These are phyloP conservation scores for Chascanopsetta lugubris DNA, from an alignment of 2,113 vertebrate species.

Conservation along the genomic window DNA sequence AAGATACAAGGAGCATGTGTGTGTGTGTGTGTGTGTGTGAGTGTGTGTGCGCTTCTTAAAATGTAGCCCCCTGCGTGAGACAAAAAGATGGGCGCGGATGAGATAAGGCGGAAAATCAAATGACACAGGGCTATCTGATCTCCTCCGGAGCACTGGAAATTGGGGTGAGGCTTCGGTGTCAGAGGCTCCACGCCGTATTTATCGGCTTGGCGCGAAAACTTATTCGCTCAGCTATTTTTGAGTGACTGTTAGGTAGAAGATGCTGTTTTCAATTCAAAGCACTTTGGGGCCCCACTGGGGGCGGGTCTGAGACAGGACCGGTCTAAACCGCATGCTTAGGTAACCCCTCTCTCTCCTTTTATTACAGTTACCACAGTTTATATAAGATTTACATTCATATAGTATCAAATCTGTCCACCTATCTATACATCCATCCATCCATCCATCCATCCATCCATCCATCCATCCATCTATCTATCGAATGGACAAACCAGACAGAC, in stretches of 20 bases:
- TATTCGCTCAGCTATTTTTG: conserved; percentile 76
- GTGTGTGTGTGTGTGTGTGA: too few relatives aligned
- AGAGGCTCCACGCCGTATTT: conserved; percentile 78
- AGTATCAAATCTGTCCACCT: too few relatives aligned
- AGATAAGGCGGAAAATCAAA: conserved; percentile 81
- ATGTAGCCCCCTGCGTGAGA: conserved; percentile 75
- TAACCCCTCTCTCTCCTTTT: conserved; percentile 50
- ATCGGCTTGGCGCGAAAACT: conserved; percentile 69
- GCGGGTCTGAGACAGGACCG: conserved; percentile 47
- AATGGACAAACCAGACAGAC: too few relatives aligned
- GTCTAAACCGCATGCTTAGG: conserved; percentile 59
- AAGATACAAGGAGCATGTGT: conserved; percentile 63
- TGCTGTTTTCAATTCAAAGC: conserved; percentile 75
- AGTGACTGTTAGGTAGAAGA: conserved; percentile 70
- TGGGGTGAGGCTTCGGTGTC: conserved; percentile 79
- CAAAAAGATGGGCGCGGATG: conserved; percentile 77
- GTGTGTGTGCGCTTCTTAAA: conserved; percentile 68
- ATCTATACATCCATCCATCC: too few relatives aligned
- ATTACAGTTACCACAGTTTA: too few relatives aligned
- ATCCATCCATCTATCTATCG: too few relatives aligned
- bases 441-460: too few relatives aligned
- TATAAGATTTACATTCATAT: too few relatives aligned
- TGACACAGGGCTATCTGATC: conserved; percentile 79
- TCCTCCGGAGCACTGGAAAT: conserved; percentile 79
- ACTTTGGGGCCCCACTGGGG: conserved; percentile 56